These are phyloP conservation scores for Nysson spinosus DNA, from an alignment of 2,888 invertebrate species.

Conservation along the genomic window DNA sequence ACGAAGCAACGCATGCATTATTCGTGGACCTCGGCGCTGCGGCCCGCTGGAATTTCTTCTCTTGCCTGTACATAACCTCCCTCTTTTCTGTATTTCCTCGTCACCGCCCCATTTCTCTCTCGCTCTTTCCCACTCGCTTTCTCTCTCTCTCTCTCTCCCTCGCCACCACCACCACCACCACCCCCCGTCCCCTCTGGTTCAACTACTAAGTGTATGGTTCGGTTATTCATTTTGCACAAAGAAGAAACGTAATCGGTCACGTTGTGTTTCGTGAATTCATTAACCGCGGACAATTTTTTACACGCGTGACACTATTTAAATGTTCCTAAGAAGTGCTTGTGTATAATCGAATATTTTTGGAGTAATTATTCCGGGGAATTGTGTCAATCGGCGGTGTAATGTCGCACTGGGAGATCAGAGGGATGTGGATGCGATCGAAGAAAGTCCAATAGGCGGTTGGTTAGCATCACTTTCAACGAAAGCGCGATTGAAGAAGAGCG, in stretches of 20 bases:
- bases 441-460: neutral
- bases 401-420: too few species aligned
- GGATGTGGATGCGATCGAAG: neutral
- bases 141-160: constrained; percentile 12
- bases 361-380: too few species aligned
- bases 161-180: constrained; percentile 9
- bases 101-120: too few species aligned
- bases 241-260: constrained; percentile 45
- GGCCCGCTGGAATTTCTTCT: constrained; percentile 49
- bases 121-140: constrained; percentile 13
- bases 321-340: constrained; percentile 32
- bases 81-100: too few species aligned
- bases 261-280: constrained; percentile 44
- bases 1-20: constrained; percentile 43
- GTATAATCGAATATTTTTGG: too few species aligned
- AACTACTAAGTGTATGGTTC: too few species aligned
- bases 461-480: neutral
- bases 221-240: constrained; percentile 35
- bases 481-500: neutral
- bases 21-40: constrained; percentile 47
- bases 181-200: constrained; percentile 23
- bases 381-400: too few species aligned
- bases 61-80: constrained; percentile 39
- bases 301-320: constrained; percentile 38
- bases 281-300: too few species aligned